Conservation (phyloP, 2,888 invertebrate species). For the Autographa gamma region DNA sequence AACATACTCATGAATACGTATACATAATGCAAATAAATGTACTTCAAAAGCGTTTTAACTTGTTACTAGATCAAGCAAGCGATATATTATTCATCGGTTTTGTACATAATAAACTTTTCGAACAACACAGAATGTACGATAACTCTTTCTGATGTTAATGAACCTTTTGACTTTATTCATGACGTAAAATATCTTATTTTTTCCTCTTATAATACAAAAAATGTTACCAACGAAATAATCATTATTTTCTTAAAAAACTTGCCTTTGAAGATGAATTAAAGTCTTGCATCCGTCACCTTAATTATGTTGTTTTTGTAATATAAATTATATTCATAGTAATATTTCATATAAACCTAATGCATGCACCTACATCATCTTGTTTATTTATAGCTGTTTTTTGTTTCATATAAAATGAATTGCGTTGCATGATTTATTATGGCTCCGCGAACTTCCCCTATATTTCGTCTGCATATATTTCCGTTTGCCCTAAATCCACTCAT, state of each 20-base stretch:
- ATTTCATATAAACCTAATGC: background rate
- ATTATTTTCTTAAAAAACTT: background rate
- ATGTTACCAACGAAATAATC: background rate
- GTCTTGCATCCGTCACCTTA: background rate
- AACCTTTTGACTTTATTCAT: background rate
- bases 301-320: background rate
- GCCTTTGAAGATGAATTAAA: background rate
- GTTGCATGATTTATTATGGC: background rate
- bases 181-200: background rate
- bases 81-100: background rate
- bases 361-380: background rate
- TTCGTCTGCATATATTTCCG: background rate
- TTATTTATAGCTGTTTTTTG: slow-evolving; percentile 2
- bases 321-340: background rate
- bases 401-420: background rate
- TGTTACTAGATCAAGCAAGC: no score
- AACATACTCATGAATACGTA: no score
- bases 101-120: slow-evolving; percentile 1
- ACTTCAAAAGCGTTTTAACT: background rate
- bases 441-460: slow-evolving; percentile 1
- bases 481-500: background rate
- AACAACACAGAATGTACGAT: slow-evolving; percentile 1
- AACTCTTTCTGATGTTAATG: slow-evolving; percentile 4
- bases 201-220: background rate
- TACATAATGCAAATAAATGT: background rate